Evolutionary conservation across 2,797 vertebrate genomes (phyloP).

Genomic region (Notamacropus eugenii): DNA sequence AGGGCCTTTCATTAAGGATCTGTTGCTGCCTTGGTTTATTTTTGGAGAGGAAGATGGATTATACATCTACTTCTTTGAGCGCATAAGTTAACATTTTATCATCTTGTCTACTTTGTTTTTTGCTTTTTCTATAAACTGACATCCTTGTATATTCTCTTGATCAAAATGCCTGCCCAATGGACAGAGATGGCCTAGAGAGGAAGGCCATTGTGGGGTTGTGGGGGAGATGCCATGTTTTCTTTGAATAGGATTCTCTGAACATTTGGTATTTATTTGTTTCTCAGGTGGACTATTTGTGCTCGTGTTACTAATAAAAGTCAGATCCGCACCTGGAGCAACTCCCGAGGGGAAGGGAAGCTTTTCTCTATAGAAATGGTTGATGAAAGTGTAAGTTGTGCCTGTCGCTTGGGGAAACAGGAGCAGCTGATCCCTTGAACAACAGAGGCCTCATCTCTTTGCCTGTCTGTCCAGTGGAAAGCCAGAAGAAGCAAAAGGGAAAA

Average conservation of each 20-base stretch:
- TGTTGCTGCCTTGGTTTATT: slow-evolving; percentile 77
- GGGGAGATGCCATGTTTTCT: slow-evolving; percentile 38
- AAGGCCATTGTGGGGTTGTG: slow-evolving; percentile 26
- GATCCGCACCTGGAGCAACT: slow-evolving; percentile 98
- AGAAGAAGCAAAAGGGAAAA: slow-evolving; percentile 53
- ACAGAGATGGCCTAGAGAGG: neutral
- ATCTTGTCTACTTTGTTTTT: slow-evolving; percentile 75
- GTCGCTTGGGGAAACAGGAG: neutral
- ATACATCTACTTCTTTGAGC: slow-evolving; percentile 77
- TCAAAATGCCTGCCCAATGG: slow-evolving; percentile 68
- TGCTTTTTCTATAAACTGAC: slow-evolving; percentile 77
- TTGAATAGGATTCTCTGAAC: neutral
- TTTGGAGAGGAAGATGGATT: slow-evolving; percentile 70
- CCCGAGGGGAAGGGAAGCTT: slow-evolving; percentile 96
- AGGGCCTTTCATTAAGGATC: slow-evolving; percentile 78
- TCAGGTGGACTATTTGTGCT: slow-evolving; percentile 96
- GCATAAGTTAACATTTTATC: slow-evolving; percentile 77
- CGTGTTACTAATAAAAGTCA: slow-evolving; percentile 96
- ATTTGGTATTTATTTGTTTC: slow-evolving; percentile 51
- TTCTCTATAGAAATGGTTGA: slow-evolving; percentile 98
- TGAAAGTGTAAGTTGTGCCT: slow-evolving; percentile 92
- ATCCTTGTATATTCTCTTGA: slow-evolving; percentile 69
- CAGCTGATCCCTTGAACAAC: neutral
- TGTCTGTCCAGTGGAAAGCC: neutral
- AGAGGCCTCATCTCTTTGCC: slow-evolving; percentile 66